Evolutionary conservation across 2,888 invertebrate genomes (phyloP).

Genomic region (Euphydryas editha): DNA sequence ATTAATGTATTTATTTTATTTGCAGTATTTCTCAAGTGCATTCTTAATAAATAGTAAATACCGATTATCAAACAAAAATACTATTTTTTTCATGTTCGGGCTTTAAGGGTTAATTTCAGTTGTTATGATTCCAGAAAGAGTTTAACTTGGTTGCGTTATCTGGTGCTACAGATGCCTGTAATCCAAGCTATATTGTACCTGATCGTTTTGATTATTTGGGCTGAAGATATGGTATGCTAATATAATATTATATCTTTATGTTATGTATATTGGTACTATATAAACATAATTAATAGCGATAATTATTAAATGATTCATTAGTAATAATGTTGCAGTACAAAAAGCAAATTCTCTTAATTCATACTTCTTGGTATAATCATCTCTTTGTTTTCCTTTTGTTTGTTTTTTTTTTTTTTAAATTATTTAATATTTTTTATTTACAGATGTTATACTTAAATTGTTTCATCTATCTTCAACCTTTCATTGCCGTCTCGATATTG

Average conservation of each 20-base stretch:
- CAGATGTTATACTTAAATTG: slow-evolving; percentile 84
- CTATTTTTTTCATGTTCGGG: too few species aligned
- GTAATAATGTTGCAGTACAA: too few species aligned
- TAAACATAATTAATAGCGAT: neutral
- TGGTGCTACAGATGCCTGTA: slow-evolving; percentile 88
- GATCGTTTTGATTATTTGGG: slow-evolving; percentile 84
- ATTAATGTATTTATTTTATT: too few species aligned
- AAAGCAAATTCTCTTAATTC: too few species aligned
- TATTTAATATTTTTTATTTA: slow-evolving; percentile 37
- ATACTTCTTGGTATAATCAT: too few species aligned
- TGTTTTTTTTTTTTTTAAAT: neutral
- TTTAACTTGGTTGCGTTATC: slow-evolving; percentile 79
- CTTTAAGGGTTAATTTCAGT: too few species aligned
- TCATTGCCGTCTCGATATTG: slow-evolving; percentile 86
- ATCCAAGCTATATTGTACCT: slow-evolving; percentile 86
- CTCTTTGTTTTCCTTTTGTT: neutral
- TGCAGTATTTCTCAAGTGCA: too few species aligned
- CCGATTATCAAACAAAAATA: too few species aligned
- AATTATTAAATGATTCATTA: neutral
- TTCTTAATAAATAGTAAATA: too few species aligned
- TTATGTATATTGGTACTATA: neutral
- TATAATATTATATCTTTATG: slow-evolving; percentile 8
- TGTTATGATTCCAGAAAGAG: slow-evolving; percentile 74
- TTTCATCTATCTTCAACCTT: slow-evolving; percentile 86
- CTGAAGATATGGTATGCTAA: slow-evolving; percentile 84